phyloP scores from a whole-genome alignment of 1,140 invertebrate species.

The Charaxes varanes region DNA sequence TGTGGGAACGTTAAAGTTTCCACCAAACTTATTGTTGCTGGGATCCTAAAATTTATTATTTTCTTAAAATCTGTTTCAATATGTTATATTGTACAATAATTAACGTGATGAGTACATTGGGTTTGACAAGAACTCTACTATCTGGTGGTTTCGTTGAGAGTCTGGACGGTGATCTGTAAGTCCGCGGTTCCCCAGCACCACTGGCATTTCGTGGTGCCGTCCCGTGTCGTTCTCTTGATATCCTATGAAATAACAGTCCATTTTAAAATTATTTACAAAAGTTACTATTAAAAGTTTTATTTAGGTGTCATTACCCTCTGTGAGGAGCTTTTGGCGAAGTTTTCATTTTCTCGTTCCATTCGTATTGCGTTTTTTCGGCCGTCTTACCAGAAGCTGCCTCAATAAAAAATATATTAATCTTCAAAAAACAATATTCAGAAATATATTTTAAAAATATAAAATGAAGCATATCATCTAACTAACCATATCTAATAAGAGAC shows the following conservation, averaged over 20 bases:
- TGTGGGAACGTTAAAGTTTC: slow-evolving; percentile 23
- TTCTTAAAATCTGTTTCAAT: too few relatives aligned
- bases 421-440: slow-evolving; percentile 4
- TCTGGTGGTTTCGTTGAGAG: slow-evolving; percentile 17
- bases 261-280: neutral
- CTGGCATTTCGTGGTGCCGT: slow-evolving; percentile 27
- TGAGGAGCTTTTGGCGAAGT: slow-evolving; percentile 20
- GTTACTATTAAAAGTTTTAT: slow-evolving; percentile 1
- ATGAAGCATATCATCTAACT: slow-evolving; percentile 17
- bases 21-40: slow-evolving; percentile 13
- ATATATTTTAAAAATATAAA: slow-evolving; percentile 2
- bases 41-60: slow-evolving; percentile 25
- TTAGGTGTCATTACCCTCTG: slow-evolving; percentile 22
- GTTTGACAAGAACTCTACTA: too few relatives aligned
- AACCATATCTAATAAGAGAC: slow-evolving; percentile 48
- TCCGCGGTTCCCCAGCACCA: slow-evolving; percentile 37
- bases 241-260: slow-evolving; percentile 8
- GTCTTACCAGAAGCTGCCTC: slow-evolving; percentile 38
- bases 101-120: too few relatives aligned
- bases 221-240: slow-evolving; percentile 23
- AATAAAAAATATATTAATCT: too few relatives aligned
- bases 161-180: slow-evolving; percentile 16
- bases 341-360: slow-evolving; percentile 34
- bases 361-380: slow-evolving; percentile 32
- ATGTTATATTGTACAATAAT: too few relatives aligned